A percentile compares a stretch with the other conserved stretches of the same genome.
phyloP scores from a whole-genome alignment of 2,113 vertebrate genomes.

The Psilopogon haemacephalus region DNA sequence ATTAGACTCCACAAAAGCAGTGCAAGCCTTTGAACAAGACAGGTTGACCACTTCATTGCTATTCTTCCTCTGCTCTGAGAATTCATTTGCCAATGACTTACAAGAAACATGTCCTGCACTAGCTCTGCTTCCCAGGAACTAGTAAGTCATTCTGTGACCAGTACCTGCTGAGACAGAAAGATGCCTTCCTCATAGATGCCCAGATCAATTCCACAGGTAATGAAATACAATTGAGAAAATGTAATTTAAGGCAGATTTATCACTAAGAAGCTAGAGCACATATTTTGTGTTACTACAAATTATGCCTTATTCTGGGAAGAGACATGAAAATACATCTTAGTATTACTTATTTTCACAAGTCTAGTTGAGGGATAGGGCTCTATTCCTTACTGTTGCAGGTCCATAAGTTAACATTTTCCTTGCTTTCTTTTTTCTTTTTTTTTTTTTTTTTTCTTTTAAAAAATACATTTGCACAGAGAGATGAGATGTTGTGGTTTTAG shows the following conservation, averaged over 20 bases:
- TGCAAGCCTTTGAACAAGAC: background rate
- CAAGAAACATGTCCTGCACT: background rate
- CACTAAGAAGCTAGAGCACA: background rate
- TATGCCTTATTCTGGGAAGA: background rate
- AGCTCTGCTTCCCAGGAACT: background rate
- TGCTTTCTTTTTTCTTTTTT: background rate
- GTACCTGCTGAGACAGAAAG: background rate
- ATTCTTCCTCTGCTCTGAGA: background rate
- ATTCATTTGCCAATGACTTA: background rate
- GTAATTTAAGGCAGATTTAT: background rate
- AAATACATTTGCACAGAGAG: background rate
- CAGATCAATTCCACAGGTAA: background rate
- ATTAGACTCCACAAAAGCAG: background rate
- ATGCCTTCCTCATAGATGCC: background rate
- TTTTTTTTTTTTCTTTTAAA: background rate
- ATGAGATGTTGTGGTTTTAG: background rate
- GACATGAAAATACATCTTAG: background rate
- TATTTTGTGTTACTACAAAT: background rate
- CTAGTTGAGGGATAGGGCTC: background rate
- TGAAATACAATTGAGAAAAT: background rate
- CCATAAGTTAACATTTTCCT: background rate
- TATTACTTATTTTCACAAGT: background rate
- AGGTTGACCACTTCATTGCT: background rate
- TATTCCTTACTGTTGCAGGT: background rate
- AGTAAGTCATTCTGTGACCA: background rate